Conservation (phyloP, 2,888 invertebrate genomes). For the Clanis bilineata region DNA sequence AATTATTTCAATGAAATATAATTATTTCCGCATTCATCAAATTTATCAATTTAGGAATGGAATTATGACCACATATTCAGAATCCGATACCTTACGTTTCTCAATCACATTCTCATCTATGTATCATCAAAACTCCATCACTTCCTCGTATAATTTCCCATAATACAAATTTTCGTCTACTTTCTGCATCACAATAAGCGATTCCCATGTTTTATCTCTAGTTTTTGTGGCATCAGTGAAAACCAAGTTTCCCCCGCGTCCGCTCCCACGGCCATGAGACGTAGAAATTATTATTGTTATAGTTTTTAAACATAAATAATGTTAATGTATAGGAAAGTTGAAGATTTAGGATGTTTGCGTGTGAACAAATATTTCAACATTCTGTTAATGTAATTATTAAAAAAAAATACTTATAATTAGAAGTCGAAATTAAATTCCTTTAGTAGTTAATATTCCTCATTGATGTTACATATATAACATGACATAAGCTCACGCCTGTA, state of each 20-base stretch:
- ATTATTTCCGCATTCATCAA: too few relatives aligned
- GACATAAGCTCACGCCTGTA: too few relatives aligned
- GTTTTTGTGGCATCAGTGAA: constrained; percentile 65
- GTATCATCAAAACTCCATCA: constrained; percentile 25
- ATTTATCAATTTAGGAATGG: too few relatives aligned
- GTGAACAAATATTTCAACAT: neutral
- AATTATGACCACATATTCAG: neutral
- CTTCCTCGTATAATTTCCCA: constrained; percentile 43
- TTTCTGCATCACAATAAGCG: constrained; percentile 38
- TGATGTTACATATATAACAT: too few relatives aligned
- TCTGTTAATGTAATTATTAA: too few relatives aligned
- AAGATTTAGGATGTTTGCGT: neutral
- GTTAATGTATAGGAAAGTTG: neutral
- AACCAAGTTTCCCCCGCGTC: constrained; percentile 55
- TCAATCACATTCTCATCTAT: constrained; percentile 18
- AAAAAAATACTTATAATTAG: too few relatives aligned
- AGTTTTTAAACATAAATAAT: constrained; percentile 27
- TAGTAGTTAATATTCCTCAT: too few relatives aligned
- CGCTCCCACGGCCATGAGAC: constrained; percentile 52
- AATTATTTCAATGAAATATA: too few relatives aligned
- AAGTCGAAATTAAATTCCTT: too few relatives aligned
- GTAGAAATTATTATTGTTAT: constrained; percentile 37
- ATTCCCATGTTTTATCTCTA: constrained; percentile 56
- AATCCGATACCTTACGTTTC: neutral
- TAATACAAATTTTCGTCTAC: neutral